A percentile compares a stretch with the other conserved stretches of the same genome.
These are phyloP conservation scores for Toxotes jaculatrix DNA, from an alignment of 2,113 vertebrate genomes.

Conservation along the genomic window DNA sequence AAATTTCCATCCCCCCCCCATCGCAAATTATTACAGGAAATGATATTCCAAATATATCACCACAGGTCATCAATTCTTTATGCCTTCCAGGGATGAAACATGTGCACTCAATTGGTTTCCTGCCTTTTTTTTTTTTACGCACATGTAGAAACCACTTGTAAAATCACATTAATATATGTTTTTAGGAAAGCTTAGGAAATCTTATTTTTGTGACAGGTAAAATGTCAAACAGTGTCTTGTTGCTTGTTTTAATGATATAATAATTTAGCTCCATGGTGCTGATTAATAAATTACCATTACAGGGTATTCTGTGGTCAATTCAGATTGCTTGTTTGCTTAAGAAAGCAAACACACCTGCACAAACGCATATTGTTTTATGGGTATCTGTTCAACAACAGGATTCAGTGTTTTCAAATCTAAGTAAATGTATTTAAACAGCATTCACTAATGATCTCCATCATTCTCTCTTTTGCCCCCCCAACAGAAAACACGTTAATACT, in stretches of 20 bases:
- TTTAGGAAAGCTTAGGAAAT: not conserved
- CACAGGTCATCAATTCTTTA: slow-evolving; percentile 76
- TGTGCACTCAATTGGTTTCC: slow-evolving; percentile 56
- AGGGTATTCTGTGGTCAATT: not conserved
- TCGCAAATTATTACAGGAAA: slow-evolving; percentile 76
- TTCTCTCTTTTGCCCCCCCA: slow-evolving; percentile 8
- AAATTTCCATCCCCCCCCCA: slow-evolving; percentile 15
- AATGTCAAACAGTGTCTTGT: not conserved
- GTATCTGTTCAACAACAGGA: not conserved
- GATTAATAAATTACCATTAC: not conserved
- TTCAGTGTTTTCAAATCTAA: slow-evolving; percentile 13
- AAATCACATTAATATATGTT: slow-evolving; percentile 24
- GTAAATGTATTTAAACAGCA: slow-evolving; percentile 1
- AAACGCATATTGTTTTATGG: not conserved
- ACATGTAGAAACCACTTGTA: slow-evolving; percentile 8
- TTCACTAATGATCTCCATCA: slow-evolving; percentile 33
- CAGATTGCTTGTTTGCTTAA: not conserved
- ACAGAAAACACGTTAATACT: slow-evolving; percentile 36
- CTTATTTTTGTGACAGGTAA: not conserved
- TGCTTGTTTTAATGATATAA: not conserved
- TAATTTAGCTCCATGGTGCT: not conserved
- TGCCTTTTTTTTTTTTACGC: slow-evolving; percentile 48
- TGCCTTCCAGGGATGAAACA: slow-evolving; percentile 63
- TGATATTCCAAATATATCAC: slow-evolving; percentile 79
- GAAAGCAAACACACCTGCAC: slow-evolving; percentile 24